Evolutionary conservation across 1,140 invertebrate species (phyloP).

Genomic region (Asobara japonica): DNA sequence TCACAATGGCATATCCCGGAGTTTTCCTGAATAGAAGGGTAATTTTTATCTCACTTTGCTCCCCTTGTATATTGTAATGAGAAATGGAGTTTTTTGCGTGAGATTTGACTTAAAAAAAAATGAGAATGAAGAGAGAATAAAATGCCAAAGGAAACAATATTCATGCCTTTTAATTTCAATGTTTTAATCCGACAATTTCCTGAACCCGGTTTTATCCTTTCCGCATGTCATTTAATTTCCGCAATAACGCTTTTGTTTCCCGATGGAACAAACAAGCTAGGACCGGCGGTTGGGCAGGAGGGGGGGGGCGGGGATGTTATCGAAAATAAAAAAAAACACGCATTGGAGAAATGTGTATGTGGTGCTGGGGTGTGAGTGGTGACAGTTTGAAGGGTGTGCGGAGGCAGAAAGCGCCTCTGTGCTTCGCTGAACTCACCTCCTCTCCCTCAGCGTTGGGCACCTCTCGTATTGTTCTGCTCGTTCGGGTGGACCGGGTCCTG

Average conservation of each 20-base stretch:
- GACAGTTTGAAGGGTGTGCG: not conserved
- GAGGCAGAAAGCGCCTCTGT: constrained; percentile 20
- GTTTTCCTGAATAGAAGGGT: no score
- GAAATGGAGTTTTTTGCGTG: no score
- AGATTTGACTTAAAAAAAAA: not conserved
- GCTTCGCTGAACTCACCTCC: not conserved
- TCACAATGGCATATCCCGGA: no score
- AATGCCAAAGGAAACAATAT: not conserved
- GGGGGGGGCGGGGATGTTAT: constrained; percentile 30
- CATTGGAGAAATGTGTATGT: constrained; percentile 29
- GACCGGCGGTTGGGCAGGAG: constrained; percentile 10
- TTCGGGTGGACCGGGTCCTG: constrained; percentile 47
- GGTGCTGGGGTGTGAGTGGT: not conserved
- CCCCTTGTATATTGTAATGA: no score
- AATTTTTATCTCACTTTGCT: no score
- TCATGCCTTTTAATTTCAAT: constrained; percentile 17
- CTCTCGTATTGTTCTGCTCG: constrained; percentile 55
- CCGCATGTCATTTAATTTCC: constrained; percentile 62
- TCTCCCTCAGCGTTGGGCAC: constrained; percentile 23
- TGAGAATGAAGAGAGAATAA: not conserved
- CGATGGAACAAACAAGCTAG: constrained; percentile 42
- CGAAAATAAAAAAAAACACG: constrained; percentile 34
- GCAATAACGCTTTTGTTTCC: constrained; percentile 63
- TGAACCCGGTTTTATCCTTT: constrained; percentile 16
- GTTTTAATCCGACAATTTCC: constrained; percentile 4